These are phyloP conservation scores for Drepana arcuata DNA, from an alignment of 1,140 invertebrate species.

Conservation along the genomic window DNA sequence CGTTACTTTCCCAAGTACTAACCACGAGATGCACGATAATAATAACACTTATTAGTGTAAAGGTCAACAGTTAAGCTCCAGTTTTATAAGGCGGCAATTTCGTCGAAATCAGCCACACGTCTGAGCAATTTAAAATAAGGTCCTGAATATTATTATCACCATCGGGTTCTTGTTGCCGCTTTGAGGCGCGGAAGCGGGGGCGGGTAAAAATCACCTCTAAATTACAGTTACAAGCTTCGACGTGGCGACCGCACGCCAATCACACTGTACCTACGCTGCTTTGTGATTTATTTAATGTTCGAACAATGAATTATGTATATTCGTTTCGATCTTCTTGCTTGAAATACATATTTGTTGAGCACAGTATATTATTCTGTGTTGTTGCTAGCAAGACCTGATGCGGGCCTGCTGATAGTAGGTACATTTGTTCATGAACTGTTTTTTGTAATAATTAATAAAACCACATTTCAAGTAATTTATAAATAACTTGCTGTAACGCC, in stretches of 20 bases:
- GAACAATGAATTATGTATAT: background rate
- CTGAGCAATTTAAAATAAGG: constrained; percentile 28
- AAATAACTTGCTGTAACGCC: too few relatives aligned
- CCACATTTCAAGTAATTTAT: too few relatives aligned
- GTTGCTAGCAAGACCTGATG: too few relatives aligned
- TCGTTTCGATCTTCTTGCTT: background rate
- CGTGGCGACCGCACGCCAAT: background rate
- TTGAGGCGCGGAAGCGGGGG: constrained; percentile 13
- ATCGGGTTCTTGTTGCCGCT: constrained; percentile 14
- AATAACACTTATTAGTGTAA: constrained; percentile 18
- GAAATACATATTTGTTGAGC: background rate
- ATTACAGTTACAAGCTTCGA: constrained; percentile 11
- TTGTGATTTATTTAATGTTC: background rate
- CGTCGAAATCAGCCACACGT: constrained; percentile 25
- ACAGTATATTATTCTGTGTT: too few relatives aligned
- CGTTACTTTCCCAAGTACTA: background rate
- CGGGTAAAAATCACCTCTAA: constrained; percentile 22
- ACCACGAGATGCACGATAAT: constrained; percentile 1
- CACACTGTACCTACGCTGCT: background rate
- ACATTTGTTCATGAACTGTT: too few relatives aligned
- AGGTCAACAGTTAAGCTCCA: constrained; percentile 25
- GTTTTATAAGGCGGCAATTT: constrained; percentile 21
- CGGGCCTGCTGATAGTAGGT: too few relatives aligned
- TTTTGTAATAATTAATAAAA: too few relatives aligned
- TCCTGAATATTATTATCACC: constrained; percentile 29